Evolutionary conservation across 64 coral and sea anemone genomes (phyloP).

Genomic region (Cladopsammia gracilis): DNA sequence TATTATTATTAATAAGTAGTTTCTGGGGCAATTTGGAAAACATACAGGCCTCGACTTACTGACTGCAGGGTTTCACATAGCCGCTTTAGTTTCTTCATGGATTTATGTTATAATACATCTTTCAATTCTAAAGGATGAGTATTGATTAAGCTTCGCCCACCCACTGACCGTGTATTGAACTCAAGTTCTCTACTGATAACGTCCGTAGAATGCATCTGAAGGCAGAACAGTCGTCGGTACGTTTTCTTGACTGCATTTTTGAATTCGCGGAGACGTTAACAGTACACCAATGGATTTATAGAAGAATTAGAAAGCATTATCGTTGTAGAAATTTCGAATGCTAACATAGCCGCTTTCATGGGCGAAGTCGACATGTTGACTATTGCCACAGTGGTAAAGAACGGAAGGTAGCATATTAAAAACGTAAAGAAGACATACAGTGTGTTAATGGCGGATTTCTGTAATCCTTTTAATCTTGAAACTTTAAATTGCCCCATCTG

Average conservation of each 20-base stretch:
- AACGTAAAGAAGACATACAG: conserved; percentile 6
- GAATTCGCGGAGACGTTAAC: not conserved
- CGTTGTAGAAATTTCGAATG: not conserved
- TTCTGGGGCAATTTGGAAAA: no score
- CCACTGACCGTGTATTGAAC: no score
- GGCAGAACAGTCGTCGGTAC: not conserved
- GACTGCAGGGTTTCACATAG: no score
- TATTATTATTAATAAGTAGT: no score
- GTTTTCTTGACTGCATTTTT: conserved; percentile 1
- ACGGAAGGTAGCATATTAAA: conserved; percentile 2
- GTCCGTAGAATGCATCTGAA: no score
- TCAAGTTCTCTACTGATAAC: no score
- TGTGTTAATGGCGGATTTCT: not conserved
- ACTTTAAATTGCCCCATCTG: not conserved
- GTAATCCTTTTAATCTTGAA: not conserved
- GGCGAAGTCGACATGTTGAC: not conserved
- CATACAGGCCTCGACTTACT: no score
- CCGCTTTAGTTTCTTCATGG: no score
- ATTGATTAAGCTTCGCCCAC: no score
- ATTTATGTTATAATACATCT: no score
- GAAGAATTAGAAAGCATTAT: conserved; percentile 30
- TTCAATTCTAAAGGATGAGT: no score
- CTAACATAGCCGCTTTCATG: not conserved
- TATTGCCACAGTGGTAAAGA: not conserved
- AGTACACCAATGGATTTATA: conserved; percentile 12